These are phyloP conservation scores for Schizothorax lantsangensis DNA, from an alignment of 2,797 vertebrate species.

Conservation along the genomic window DNA sequence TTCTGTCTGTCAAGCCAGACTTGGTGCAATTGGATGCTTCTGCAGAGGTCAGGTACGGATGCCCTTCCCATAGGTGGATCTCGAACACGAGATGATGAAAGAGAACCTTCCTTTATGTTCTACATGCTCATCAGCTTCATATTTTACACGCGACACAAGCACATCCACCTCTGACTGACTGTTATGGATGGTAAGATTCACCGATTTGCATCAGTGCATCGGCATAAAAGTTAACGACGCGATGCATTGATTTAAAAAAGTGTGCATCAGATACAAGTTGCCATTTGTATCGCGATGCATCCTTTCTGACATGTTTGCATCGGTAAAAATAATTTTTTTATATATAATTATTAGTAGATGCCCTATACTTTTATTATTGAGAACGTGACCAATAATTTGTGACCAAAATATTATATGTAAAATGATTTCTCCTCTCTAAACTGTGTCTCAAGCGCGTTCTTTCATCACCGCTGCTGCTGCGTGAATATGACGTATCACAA, in stretches of 20 bases:
- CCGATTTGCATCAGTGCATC: neutral
- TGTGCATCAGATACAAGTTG: neutral
- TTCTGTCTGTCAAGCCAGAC: too few species aligned
- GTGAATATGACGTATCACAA: too few species aligned
- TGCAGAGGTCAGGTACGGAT: too few species aligned
- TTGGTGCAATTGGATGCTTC: too few species aligned
- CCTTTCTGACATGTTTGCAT: too few species aligned
- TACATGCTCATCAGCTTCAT: neutral
- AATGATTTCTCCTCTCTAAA: neutral
- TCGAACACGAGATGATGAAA: too few species aligned
- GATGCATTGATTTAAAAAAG: neutral
- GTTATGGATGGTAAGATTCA: neutral
- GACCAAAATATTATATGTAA: neutral
- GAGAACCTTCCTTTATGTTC: neutral
- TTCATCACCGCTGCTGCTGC: too few species aligned
- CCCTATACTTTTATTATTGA: neutral
- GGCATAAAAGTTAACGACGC: too few species aligned
- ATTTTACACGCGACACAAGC: neutral
- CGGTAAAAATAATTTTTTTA: too few species aligned
- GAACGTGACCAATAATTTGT: neutral
- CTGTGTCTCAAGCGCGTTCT: neutral
- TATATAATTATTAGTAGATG: too few species aligned
- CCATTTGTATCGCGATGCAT: neutral
- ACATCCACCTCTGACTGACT: neutral
- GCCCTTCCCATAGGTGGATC: too few species aligned